These are phyloP conservation scores for Coturnix japonica DNA, from an alignment of 2,113 vertebrate species.

Conservation along the genomic window DNA sequence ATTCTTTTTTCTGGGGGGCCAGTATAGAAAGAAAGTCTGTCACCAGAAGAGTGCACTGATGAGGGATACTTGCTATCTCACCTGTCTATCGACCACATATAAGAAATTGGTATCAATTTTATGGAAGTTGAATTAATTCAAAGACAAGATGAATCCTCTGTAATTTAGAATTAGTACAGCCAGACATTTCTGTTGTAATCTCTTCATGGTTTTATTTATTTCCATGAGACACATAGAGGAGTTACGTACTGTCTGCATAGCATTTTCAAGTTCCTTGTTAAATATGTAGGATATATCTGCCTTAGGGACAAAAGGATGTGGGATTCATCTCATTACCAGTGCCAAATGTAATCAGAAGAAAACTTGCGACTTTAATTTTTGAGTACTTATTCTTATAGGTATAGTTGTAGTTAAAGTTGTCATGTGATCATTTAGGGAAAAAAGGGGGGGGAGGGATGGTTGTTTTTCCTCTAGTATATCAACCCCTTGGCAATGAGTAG, in stretches of 20 bases:
- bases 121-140: background rate
- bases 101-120: background rate
- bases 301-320: constrained; percentile 21
- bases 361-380: constrained; percentile 68
- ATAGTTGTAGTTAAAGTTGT: constrained; percentile 60
- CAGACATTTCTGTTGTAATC: background rate
- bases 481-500: constrained; percentile 66
- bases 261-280: constrained; percentile 10
- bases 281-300: constrained; percentile 24
- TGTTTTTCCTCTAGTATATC: constrained; percentile 64
- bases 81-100: background rate
- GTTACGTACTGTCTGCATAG: constrained; percentile 1
- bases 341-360: constrained; percentile 55
- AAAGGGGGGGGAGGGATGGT: constrained; percentile 47
- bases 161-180: background rate
- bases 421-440: constrained; percentile 61
- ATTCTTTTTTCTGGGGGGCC: background rate
- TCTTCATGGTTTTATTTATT: background rate
- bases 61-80: background rate
- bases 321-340: constrained; percentile 52
- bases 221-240: background rate
- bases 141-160: background rate
- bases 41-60: background rate
- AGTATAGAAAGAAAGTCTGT: background rate
- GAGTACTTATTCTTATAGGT: constrained; percentile 31